A percentile compares a stretch with the other conserved stretches of the same genome.
Conservation (phyloP, 2,888 invertebrate genomes). For the Eristalinus sepulchralis region DNA sequence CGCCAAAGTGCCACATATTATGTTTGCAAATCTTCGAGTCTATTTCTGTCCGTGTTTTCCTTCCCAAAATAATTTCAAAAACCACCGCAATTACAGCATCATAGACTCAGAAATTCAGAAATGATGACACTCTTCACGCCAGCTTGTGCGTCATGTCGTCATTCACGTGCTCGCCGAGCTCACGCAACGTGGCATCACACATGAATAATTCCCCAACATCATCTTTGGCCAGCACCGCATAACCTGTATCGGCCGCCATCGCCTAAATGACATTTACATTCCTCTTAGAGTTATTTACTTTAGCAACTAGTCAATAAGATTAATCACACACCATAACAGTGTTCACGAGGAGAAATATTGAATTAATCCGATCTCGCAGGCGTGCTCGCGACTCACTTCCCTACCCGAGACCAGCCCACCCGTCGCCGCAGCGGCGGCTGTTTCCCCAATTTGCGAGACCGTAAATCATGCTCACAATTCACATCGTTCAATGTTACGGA, state of each 20-base stretch:
- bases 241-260: neutral
- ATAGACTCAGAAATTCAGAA: neutral
- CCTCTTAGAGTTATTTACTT: neutral
- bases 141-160: neutral
- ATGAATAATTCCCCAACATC: no score
- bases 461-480: neutral
- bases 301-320: neutral
- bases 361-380: neutral
- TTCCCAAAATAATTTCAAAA: neutral
- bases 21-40: neutral
- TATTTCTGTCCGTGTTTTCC: neutral
- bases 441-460: neutral
- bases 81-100: neutral
- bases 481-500: slow-evolving; percentile 1
- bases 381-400: neutral
- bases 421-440: neutral
- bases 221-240: neutral
- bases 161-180: neutral
- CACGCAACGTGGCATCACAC: neutral
- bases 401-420: neutral
- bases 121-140: neutral
- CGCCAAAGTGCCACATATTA: neutral
- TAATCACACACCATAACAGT: neutral
- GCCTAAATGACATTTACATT: neutral
- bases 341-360: neutral